Conservation (phyloP, 2,797 vertebrate genomes). For the Enteromius argenteus region DNA sequence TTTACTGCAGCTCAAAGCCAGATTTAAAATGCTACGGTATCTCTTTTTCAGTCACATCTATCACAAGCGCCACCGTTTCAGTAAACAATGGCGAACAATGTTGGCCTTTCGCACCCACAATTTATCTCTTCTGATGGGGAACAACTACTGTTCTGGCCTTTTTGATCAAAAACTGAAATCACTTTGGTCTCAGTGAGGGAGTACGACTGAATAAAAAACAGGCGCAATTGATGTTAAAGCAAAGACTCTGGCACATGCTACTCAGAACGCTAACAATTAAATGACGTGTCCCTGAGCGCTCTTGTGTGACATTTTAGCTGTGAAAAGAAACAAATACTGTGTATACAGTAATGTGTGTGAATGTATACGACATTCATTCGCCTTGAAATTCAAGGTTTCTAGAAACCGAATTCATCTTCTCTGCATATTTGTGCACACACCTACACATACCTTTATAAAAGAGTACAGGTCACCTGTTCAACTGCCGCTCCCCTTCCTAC, state of each 20-base stretch:
- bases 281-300: background rate
- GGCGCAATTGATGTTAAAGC: background rate
- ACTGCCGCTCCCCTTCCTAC: constrained; percentile 5
- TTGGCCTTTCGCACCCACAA: constrained; percentile 40
- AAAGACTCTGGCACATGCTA: constrained; percentile 8
- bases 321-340: constrained; percentile 3
- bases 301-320: constrained; percentile 20
- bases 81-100: constrained; percentile 45
- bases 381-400: constrained; percentile 23
- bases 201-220: constrained; percentile 23
- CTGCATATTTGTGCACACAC: constrained; percentile 9
- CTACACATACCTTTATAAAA: constrained; percentile 4
- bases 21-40: constrained; percentile 46
- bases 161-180: constrained; percentile 34
- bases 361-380: background rate
- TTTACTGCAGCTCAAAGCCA: constrained; percentile 45
- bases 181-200: constrained; percentile 34
- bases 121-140: constrained; percentile 24
- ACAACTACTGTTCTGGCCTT: constrained; percentile 24
- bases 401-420: constrained; percentile 15
- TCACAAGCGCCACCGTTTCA: constrained; percentile 39
- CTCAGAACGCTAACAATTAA: constrained; percentile 4
- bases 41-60: constrained; percentile 46
- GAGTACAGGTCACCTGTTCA: constrained; percentile 33
- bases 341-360: background rate